Percentiles rank a stretch among this genome's conserved stretches.
These are phyloP conservation scores for Polylopha cassiicola DNA, from an alignment of 2,888 invertebrate genomes.

Conservation along the genomic window DNA sequence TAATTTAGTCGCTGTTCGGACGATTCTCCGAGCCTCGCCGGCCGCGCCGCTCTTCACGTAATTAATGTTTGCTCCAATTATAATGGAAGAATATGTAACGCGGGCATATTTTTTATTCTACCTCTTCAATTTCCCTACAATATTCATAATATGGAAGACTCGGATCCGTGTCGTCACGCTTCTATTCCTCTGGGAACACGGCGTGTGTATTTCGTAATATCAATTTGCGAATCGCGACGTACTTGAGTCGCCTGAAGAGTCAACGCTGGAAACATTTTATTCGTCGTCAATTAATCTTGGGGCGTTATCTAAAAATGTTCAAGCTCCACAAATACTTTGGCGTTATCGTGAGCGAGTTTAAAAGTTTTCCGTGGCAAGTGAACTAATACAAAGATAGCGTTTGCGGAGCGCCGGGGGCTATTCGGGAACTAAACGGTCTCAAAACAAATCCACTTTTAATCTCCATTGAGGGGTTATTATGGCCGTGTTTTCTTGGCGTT, in stretches of 20 bases:
- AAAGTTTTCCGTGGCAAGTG: constrained; percentile 28
- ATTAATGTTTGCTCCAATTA: constrained; percentile 62
- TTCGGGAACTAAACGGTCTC: constrained; percentile 16
- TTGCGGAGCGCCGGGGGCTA: constrained; percentile 8
- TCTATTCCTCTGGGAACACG: constrained; percentile 7
- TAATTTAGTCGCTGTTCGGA: constrained; percentile 22
- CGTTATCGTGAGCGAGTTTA: constrained; percentile 44
- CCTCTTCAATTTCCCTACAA: constrained; percentile 20
- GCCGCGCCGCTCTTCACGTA: constrained; percentile 41
- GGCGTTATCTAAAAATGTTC: constrained; percentile 49
- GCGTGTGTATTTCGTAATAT: neutral
- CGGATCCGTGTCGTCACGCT: constrained; percentile 9
- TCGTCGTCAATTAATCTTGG: constrained; percentile 48
- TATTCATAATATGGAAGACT: constrained; percentile 11
- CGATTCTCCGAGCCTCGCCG: constrained; percentile 22
- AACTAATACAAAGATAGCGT: constrained; percentile 18
- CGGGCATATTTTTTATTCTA: constrained; percentile 19
- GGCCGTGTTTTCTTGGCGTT: constrained; percentile 6
- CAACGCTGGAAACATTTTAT: constrained; percentile 29
- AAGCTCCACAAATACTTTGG: constrained; percentile 42
- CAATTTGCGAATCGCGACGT: constrained; percentile 4
- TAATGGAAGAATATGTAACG: constrained; percentile 38
- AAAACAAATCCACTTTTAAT: constrained; percentile 18
- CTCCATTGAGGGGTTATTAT: constrained; percentile 12
- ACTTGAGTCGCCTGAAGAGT: constrained; percentile 19